Percentiles rank a stretch among this genome's conserved stretches.
phyloP scores from a whole-genome alignment of 2,113 vertebrate species.

The Lamprotornis superbus region DNA sequence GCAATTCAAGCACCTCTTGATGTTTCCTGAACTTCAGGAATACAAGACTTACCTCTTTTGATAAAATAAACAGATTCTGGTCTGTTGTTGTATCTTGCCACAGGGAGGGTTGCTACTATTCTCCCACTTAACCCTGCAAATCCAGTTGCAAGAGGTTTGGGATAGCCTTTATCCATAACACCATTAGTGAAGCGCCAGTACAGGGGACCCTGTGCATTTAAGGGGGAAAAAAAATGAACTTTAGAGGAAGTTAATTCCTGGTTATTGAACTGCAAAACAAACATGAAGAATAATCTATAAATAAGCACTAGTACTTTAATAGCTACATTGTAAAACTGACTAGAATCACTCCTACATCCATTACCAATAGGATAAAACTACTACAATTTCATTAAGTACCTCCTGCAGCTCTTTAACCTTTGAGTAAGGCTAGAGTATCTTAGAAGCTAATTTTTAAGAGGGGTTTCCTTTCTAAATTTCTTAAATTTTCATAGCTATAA shows the following conservation, averaged over 20 bases:
- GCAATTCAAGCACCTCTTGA: background rate
- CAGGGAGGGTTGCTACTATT: constrained; percentile 86
- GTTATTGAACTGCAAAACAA: background rate
- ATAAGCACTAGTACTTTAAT: background rate
- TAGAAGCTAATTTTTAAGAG: background rate
- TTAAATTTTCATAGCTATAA: background rate
- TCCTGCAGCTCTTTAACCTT: background rate
- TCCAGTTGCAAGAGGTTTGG: constrained; percentile 79
- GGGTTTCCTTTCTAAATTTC: background rate
- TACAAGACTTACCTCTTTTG: constrained; percentile 80
- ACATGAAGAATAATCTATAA: background rate
- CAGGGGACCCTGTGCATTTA: constrained; percentile 73
- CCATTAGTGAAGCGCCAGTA: constrained; percentile 95
- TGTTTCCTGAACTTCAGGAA: background rate
- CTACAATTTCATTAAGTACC: background rate
- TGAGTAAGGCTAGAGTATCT: no score
- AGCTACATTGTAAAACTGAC: background rate
- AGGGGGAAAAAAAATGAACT: background rate
- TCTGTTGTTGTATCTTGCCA: constrained; percentile 79
- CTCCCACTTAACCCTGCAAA: constrained; percentile 86
- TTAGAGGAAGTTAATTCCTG: background rate
- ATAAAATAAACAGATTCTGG: constrained; percentile 93
- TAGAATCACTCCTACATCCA: background rate
- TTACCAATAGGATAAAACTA: background rate
- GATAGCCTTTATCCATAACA: constrained; percentile 82